Conservation (phyloP, 2,888 invertebrate species). For the Tanaodytes sp. region DNA sequence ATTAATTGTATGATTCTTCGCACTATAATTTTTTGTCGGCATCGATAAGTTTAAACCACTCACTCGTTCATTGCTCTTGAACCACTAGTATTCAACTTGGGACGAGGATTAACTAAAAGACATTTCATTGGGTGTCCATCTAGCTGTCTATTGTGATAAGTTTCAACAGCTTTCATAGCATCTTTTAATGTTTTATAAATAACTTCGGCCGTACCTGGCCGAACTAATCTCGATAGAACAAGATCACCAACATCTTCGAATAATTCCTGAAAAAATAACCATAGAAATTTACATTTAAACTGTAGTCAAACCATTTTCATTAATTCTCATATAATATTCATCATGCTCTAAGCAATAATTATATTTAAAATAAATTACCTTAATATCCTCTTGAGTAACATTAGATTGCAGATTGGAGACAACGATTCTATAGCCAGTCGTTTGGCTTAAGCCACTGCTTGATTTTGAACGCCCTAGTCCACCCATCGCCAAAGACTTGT, state of each 20-base stretch:
- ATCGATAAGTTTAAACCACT: no score
- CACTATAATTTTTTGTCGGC: no score
- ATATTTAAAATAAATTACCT: constrained; percentile 76
- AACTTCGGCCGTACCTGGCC: constrained; percentile 92
- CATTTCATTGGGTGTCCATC: constrained; percentile 96
- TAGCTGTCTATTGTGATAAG: constrained; percentile 92
- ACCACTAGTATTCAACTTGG: constrained; percentile 77
- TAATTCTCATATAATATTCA: no score
- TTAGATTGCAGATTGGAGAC: constrained; percentile 91
- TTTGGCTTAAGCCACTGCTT: constrained; percentile 65
- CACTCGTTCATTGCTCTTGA: constrained; percentile 70
- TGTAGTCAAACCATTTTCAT: not conserved
- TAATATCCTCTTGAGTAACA: constrained; percentile 92
- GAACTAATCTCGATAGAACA: constrained; percentile 86
- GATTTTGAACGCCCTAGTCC: constrained; percentile 72
- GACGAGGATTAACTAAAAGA: constrained; percentile 85
- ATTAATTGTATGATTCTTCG: no score
- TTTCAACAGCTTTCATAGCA: constrained; percentile 91
- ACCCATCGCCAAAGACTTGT: constrained; percentile 63
- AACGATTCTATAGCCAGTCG: constrained; percentile 86
- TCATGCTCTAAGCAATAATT: no score
- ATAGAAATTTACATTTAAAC: not conserved
- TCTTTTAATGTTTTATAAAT: constrained; percentile 89
- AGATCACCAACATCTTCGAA: constrained; percentile 94
- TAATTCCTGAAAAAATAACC: constrained; percentile 80